Conservation (phyloP, 2,888 invertebrate species). For the Chaetoderma sp. region DNA sequence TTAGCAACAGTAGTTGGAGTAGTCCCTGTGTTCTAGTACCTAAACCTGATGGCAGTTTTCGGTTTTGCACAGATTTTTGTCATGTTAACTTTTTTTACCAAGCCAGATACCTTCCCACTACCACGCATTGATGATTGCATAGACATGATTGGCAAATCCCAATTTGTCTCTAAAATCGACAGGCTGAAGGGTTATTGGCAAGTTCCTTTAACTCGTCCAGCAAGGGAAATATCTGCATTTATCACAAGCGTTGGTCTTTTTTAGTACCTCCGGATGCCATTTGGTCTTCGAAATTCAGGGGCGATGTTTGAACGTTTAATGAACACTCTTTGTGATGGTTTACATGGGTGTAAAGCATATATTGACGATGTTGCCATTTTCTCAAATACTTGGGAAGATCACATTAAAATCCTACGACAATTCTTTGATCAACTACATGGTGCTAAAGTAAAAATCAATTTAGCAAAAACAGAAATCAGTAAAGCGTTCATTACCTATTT, state of each 20-base stretch:
- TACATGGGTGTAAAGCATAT: slow-evolving; percentile 19
- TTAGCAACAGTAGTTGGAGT: slow-evolving; percentile 37
- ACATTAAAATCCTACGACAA: slow-evolving; percentile 11
- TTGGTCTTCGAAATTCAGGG: slow-evolving; percentile 39
- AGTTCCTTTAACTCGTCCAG: slow-evolving; percentile 36
- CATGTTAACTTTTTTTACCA: no score
- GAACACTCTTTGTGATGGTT: slow-evolving; percentile 12
- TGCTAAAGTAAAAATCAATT: no score
- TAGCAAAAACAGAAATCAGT: no score
- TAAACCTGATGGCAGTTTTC: slow-evolving; percentile 29
- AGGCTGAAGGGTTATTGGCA: not conserved
- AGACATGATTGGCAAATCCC: not conserved
- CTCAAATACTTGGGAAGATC: slow-evolving; percentile 11
- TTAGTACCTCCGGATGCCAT: slow-evolving; percentile 39
- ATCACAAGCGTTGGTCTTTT: slow-evolving; percentile 3
- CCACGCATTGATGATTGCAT: no score
- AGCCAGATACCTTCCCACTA: no score
- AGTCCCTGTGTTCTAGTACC: slow-evolving; percentile 40
- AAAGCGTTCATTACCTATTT: no score
- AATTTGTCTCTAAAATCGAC: not conserved
- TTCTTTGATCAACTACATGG: no score
- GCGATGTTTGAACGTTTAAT: slow-evolving; percentile 37
- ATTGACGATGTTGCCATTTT: slow-evolving; percentile 33
- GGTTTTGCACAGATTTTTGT: slow-evolving; percentile 43
- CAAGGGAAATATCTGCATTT: slow-evolving; percentile 40